Percentiles rank a stretch among this genome's conserved stretches.
These are phyloP conservation scores for Drosophila ficusphila DNA, from an alignment of 1,140 invertebrate species.

Conservation along the genomic window DNA sequence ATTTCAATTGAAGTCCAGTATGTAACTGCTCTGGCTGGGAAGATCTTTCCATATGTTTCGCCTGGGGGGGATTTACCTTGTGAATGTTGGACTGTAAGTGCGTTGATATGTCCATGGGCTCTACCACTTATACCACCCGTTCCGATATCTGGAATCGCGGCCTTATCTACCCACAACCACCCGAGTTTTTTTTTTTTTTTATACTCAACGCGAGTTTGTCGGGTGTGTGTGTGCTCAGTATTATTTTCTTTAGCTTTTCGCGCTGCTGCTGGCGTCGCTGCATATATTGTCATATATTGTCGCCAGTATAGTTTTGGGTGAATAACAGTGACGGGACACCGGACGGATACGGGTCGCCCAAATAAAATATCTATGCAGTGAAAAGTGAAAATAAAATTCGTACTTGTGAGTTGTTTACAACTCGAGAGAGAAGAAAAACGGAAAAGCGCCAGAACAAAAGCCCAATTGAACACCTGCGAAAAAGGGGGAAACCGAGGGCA, in stretches of 20 bases:
- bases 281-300: slow-evolving; percentile 21
- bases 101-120: slow-evolving; percentile 41
- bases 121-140: slow-evolving; percentile 58
- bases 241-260: slow-evolving; percentile 54
- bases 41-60: too few relatives aligned
- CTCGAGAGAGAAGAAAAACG: not conserved
- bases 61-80: not conserved
- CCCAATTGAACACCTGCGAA: slow-evolving; percentile 26
- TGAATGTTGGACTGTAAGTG: slow-evolving; percentile 6
- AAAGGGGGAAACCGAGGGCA: not conserved
- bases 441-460: slow-evolving; percentile 4
- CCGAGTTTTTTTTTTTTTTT: slow-evolving; percentile 2
- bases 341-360: slow-evolving; percentile 21
- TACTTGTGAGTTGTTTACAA: not conserved
- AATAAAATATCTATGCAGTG: not conserved
- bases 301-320: slow-evolving; percentile 60
- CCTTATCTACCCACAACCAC: slow-evolving; percentile 69
- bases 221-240: slow-evolving; percentile 5
- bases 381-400: not conserved
- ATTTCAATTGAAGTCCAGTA: too few relatives aligned
- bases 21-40: too few relatives aligned
- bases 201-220: slow-evolving; percentile 2
- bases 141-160: slow-evolving; percentile 59
- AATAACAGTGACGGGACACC: slow-evolving; percentile 53
- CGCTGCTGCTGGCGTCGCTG: slow-evolving; percentile 16